Evolutionary conservation across 2,888 invertebrate genomes (phyloP).

Genomic region (Spodoptera picta): DNA sequence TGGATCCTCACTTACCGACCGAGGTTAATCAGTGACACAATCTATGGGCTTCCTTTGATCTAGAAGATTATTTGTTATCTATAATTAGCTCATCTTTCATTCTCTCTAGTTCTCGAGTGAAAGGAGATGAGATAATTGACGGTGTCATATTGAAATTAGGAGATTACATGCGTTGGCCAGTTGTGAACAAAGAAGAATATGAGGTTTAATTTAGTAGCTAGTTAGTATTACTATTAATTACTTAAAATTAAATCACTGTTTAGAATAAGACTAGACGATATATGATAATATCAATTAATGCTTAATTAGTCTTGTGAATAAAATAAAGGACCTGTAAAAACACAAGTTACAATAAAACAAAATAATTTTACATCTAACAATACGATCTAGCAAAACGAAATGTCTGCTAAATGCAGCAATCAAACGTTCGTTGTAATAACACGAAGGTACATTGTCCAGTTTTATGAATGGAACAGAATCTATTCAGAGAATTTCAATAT

Average conservation of each 20-base stretch:
- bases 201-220: too few relatives aligned
- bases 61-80: slow-evolving; percentile 24
- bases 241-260: too few relatives aligned
- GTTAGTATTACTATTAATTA: too few relatives aligned
- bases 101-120: not conserved
- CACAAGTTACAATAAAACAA: too few relatives aligned
- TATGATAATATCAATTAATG: too few relatives aligned
- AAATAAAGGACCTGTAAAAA: too few relatives aligned
- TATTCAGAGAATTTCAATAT: not conserved
- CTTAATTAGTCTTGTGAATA: too few relatives aligned
- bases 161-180: too few relatives aligned
- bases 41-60: slow-evolving; percentile 21
- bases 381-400: too few relatives aligned
- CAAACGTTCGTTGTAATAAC: not conserved
- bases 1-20: slow-evolving; percentile 15
- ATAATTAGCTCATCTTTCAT: slow-evolving; percentile 20
- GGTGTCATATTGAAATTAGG: not conserved
- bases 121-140: not conserved
- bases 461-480: slow-evolving; percentile 14
- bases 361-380: too few relatives aligned
- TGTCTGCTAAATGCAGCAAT: not conserved
- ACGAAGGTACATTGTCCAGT: not conserved
- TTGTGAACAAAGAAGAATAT: too few relatives aligned
- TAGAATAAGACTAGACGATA: too few relatives aligned
- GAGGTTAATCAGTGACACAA: slow-evolving; percentile 31